Conservation (phyloP, 53 echinoderm and acorn worm genomes). For the Astropecten irregularis region DNA sequence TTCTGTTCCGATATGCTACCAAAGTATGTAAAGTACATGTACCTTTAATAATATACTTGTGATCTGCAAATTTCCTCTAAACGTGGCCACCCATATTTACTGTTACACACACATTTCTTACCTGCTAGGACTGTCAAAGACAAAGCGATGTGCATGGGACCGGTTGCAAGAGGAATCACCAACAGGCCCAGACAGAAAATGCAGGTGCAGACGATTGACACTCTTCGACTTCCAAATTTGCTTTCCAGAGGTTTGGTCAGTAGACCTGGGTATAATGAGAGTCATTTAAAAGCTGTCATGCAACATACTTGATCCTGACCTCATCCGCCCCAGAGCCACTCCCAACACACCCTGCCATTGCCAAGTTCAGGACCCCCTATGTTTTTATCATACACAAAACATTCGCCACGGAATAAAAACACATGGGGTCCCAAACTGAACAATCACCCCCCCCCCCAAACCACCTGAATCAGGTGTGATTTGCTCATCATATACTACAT, state of each 20-base stretch:
- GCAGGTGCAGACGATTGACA: neutral
- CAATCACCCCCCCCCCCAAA: too few species aligned
- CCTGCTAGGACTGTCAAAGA: neutral
- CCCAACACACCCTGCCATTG: neutral
- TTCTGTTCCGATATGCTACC: too few species aligned
- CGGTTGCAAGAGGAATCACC: neutral
- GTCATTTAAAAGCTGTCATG: too few species aligned
- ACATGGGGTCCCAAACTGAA: too few species aligned
- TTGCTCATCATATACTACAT: slow-evolving; percentile 8
- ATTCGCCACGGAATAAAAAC: too few species aligned
- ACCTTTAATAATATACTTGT: too few species aligned
- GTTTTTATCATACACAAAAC: neutral
- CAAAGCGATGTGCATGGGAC: neutral
- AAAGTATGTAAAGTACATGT: too few species aligned
- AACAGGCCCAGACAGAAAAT: neutral
- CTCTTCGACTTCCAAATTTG: neutral
- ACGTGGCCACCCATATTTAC: too few species aligned
- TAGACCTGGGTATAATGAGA: neutral
- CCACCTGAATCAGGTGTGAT: neutral
- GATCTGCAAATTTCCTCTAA: too few species aligned
- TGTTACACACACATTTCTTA: too few species aligned
- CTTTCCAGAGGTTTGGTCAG: neutral
- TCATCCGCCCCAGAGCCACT: neutral
- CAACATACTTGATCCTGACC: too few species aligned
- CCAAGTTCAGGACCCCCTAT: neutral